Conservation (phyloP, 2,113 vertebrate genomes). For the Tragelaphus buxtoni region DNA sequence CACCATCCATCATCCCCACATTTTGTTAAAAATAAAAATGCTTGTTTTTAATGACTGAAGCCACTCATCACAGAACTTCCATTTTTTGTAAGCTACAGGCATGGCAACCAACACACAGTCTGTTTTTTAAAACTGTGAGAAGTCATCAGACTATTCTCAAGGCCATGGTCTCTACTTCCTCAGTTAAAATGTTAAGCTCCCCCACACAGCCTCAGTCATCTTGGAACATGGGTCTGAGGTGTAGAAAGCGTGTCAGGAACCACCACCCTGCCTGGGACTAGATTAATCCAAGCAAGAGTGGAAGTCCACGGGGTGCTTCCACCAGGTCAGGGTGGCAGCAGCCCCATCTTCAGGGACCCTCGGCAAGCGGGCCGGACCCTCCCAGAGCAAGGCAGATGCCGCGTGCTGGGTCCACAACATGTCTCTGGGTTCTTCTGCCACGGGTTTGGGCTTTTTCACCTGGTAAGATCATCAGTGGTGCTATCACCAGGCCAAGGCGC, state of each 20-base stretch:
- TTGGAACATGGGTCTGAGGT: accelerated
- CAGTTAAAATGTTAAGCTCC: too few relatives aligned
- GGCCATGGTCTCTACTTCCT: accelerated
- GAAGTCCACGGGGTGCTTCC: accelerated
- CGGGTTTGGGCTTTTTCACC: too few relatives aligned
- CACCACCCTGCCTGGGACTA: neutral
- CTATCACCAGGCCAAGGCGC: neutral
- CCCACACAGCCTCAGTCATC: neutral
- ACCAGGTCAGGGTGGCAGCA: neutral
- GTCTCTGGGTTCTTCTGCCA: neutral
- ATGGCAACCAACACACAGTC: neutral
- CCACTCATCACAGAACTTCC: neutral
- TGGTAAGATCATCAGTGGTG: neutral
- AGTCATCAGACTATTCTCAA: neutral
- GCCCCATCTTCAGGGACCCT: neutral
- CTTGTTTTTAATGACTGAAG: neutral
- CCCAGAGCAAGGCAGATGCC: accelerated
- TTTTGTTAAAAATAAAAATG: neutral
- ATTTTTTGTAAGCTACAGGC: neutral
- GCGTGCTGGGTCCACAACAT: accelerated
- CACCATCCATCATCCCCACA: neutral
- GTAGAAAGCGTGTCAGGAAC: accelerated
- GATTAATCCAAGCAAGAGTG: neutral
- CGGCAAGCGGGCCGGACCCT: neutral
- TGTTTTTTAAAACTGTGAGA: neutral